These are phyloP conservation scores for Halcyon chelicuti DNA, from an alignment of 2,797 vertebrate species.

Conservation along the genomic window DNA sequence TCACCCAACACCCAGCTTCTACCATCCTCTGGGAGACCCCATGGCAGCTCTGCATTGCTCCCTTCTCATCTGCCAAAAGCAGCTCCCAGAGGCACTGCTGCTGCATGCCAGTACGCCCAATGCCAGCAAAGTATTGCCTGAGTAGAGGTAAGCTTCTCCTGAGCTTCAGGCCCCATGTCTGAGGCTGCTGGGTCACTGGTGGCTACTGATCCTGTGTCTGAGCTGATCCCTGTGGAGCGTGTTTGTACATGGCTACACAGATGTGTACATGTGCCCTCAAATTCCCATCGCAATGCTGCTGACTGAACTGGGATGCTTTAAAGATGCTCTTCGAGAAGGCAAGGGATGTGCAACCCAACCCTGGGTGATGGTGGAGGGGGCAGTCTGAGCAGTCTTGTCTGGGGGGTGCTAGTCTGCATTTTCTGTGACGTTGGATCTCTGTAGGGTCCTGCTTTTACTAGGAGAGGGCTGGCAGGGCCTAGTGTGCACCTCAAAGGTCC, in stretches of 20 bases:
- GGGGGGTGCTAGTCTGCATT: too few species aligned
- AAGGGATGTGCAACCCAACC: neutral
- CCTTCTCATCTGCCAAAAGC: neutral
- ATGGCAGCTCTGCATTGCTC: neutral
- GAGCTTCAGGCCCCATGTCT: accelerated
- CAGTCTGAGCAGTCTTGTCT: neutral
- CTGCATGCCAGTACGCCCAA: accelerated
- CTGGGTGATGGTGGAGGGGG: too few species aligned
- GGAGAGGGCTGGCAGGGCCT: neutral
- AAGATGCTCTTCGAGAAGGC: neutral
- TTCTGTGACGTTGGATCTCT: neutral
- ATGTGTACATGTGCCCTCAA: neutral
- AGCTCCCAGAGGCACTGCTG: neutral
- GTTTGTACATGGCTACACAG: accelerated
- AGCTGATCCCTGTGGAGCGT: accelerated
- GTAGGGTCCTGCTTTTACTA: neutral
- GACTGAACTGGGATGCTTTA: neutral
- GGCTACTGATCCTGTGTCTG: neutral
- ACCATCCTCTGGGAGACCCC: neutral
- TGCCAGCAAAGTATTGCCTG: neutral
- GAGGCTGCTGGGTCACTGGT: neutral
- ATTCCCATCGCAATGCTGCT: neutral
- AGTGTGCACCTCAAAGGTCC: neutral
- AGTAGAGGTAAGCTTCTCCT: neutral
- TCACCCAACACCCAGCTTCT: neutral